phyloP scores from a whole-genome alignment of 2,888 invertebrate genomes.

The Oithona nana region DNA sequence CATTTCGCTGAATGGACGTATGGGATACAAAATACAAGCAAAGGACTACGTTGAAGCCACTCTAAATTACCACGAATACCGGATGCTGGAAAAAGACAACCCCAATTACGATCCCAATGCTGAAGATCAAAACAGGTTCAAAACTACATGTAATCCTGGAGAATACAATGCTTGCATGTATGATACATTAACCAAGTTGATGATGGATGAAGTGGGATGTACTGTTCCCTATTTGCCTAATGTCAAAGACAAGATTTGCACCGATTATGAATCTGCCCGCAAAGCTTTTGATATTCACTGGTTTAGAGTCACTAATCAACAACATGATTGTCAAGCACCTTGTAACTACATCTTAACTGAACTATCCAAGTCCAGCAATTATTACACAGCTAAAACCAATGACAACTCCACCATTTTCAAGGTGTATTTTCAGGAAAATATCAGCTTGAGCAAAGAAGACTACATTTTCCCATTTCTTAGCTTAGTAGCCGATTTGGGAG shows the following conservation, averaged over 20 bases:
- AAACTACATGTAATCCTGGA: not conserved
- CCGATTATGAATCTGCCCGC: not conserved
- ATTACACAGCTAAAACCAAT: not conserved
- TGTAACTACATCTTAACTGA: conserved; percentile 5
- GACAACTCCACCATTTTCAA: not conserved
- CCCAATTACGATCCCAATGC: not conserved
- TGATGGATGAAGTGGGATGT: not conserved
- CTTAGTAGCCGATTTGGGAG: not conserved
- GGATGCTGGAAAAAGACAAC: conserved; percentile 2
- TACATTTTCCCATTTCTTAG: not conserved
- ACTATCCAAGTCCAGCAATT: not conserved
- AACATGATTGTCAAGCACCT: conserved; percentile 7
- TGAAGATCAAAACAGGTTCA: not conserved
- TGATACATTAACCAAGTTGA: not conserved
- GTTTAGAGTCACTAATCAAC: conserved; percentile 11
- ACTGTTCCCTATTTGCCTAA: not conserved
- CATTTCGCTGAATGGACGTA: not conserved
- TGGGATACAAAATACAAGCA: conserved; percentile 1
- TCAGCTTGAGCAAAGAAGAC: not conserved
- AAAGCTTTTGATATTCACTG: not conserved
- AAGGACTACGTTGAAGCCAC: not conserved
- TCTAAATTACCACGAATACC: conserved; percentile 7
- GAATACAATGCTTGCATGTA: conserved; percentile 6
- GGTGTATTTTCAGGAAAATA: not conserved
- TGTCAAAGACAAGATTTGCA: not conserved